Percentiles rank a stretch among this genome's conserved stretches.
Evolutionary conservation across 1,140 invertebrate genomes (phyloP).

Genomic region (Zaprionus gabonicus): DNA sequence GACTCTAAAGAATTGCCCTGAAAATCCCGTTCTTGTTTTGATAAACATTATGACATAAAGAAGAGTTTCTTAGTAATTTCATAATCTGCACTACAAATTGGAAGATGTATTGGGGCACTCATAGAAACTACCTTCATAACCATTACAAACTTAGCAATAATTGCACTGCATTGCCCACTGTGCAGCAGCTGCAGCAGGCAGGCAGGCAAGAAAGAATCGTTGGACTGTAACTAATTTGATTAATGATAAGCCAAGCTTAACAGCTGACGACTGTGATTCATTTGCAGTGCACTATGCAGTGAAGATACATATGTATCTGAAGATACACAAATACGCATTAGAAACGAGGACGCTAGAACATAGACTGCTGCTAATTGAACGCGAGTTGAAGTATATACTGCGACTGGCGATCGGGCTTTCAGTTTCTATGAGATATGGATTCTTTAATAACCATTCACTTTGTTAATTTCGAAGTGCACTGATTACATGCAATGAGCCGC

Average conservation of each 20-base stretch:
- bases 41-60: too few relatives aligned
- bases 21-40: too few relatives aligned
- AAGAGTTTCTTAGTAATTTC: too few relatives aligned
- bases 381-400: neutral
- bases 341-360: neutral
- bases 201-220: slow-evolving; percentile 6
- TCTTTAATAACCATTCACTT: slow-evolving; percentile 41
- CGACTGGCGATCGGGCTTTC: neutral
- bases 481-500: slow-evolving; percentile 76
- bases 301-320: slow-evolving; percentile 30
- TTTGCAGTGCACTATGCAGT: slow-evolving; percentile 72
- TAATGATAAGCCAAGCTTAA: slow-evolving; percentile 81
- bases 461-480: slow-evolving; percentile 49
- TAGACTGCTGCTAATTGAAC: neutral
- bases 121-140: too few relatives aligned
- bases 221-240: slow-evolving; percentile 77
- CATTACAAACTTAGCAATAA: neutral
- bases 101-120: too few relatives aligned
- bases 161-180: slow-evolving; percentile 7
- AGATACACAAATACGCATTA: slow-evolving; percentile 10
- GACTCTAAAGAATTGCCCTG: too few relatives aligned
- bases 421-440: neutral
- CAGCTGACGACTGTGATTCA: slow-evolving; percentile 81
- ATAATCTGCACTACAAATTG: too few relatives aligned
- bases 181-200: slow-evolving; percentile 24